These are phyloP conservation scores for Reinhardtius hippoglossoides DNA, from an alignment of 2,113 vertebrate species.

Conservation along the genomic window DNA sequence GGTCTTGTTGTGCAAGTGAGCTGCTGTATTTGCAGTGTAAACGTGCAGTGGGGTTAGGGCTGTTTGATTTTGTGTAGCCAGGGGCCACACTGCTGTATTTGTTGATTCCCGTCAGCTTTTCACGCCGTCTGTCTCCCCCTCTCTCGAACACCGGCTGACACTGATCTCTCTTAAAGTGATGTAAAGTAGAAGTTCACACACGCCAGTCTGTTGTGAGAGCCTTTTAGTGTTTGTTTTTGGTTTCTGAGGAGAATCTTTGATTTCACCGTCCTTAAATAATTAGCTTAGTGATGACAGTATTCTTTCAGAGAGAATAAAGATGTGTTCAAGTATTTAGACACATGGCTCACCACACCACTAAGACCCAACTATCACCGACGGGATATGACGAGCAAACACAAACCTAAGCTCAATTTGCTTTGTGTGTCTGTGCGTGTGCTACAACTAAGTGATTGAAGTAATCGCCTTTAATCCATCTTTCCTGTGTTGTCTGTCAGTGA, in stretches of 20 bases:
- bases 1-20: slow-evolving; percentile 47
- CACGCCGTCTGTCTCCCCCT: slow-evolving; percentile 11
- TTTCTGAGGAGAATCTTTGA: slow-evolving; percentile 17
- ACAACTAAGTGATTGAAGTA: slow-evolving; percentile 2
- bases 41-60: slow-evolving; percentile 43
- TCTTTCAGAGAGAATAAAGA: background rate
- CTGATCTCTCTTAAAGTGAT: slow-evolving; percentile 32
- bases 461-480: slow-evolving; percentile 1
- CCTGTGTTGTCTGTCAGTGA: slow-evolving; percentile 77
- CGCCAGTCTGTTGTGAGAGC: slow-evolving; percentile 32
- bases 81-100: slow-evolving; percentile 38
- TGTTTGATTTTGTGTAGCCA: slow-evolving; percentile 51
- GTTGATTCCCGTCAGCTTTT: slow-evolving; percentile 57
- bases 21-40: slow-evolving; percentile 49
- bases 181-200: slow-evolving; percentile 47
- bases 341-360: background rate
- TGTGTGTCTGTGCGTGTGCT: background rate
- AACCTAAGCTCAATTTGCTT: background rate
- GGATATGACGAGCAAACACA: slow-evolving; percentile 8
- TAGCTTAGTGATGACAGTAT: slow-evolving; percentile 4
- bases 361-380: slow-evolving; percentile 4
- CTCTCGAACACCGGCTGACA: background rate
- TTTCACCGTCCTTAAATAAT: slow-evolving; percentile 7
- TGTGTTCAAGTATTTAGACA: background rate
- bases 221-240: slow-evolving; percentile 44